Conservation (phyloP, 2,797 vertebrate species). For the Crocodylus rhombifer region DNA sequence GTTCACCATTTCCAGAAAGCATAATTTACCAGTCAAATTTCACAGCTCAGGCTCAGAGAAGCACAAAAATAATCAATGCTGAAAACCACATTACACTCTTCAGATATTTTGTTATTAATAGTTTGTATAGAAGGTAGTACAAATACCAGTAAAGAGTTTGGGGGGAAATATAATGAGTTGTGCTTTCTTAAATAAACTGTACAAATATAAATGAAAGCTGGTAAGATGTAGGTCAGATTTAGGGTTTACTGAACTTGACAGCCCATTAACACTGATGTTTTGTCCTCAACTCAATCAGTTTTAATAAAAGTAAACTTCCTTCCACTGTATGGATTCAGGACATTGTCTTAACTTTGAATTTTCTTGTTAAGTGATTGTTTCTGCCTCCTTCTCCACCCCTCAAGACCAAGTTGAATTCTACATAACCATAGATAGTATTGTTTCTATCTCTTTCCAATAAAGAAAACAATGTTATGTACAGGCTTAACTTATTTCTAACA, state of each 20-base stretch:
- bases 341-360: not conserved
- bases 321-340: accelerated
- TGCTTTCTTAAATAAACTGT: not conserved
- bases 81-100: not conserved
- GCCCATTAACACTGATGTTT: not conserved
- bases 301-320: not conserved
- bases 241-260: not conserved
- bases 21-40: conserved; percentile 6
- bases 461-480: not conserved
- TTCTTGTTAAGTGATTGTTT: too few species aligned
- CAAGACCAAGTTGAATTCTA: not conserved
- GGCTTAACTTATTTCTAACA: accelerated
- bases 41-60: not conserved
- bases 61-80: not conserved
- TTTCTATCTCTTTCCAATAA: too few species aligned
- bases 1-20: not conserved
- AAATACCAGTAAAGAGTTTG: not conserved
- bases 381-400: not conserved
- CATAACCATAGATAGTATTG: too few species aligned
- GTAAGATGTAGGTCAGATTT: not conserved
- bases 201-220: too few species aligned
- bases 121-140: not conserved
- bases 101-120: not conserved
- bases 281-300: not conserved
- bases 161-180: not conserved